Evolutionary conservation across 2,888 invertebrate species (phyloP).

Genomic region (Chrysomela aeneicollis): DNA sequence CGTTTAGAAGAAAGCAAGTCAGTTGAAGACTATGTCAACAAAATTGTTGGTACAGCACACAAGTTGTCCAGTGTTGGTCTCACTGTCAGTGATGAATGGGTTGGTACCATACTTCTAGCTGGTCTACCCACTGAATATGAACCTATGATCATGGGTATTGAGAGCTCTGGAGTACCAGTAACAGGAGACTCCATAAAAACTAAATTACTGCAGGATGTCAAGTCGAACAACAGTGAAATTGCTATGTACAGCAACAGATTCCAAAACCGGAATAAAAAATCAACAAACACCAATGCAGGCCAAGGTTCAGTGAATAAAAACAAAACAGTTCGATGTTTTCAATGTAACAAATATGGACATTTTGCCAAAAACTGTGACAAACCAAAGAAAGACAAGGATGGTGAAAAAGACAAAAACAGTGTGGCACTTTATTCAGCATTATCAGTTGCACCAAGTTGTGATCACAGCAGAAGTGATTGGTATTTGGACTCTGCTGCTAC

Average conservation of each 20-base stretch:
- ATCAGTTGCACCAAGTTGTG: background rate
- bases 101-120: conserved; percentile 36
- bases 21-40: conserved; percentile 32
- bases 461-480: background rate
- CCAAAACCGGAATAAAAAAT: too few species aligned
- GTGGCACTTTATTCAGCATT: too few species aligned
- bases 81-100: conserved; percentile 25
- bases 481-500: conserved; percentile 5
- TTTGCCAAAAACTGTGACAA: too few species aligned
- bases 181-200: conserved; percentile 10
- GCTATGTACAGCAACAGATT: too few species aligned
- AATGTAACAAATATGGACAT: too few species aligned
- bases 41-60: conserved; percentile 22
- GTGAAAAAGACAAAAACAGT: too few species aligned
- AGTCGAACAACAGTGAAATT: too few species aligned
- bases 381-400: too few species aligned
- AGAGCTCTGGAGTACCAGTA: conserved; percentile 5
- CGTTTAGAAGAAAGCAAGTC: conserved; percentile 22
- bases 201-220: background rate
- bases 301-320: too few species aligned
- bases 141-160: conserved; percentile 36
- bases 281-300: too few species aligned
- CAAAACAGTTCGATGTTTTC: too few species aligned
- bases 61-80: conserved; percentile 21
- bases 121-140: conserved; percentile 40